Evolutionary conservation across 2,113 vertebrate species (phyloP).

Genomic region (Sinocyclocheilus maitianheensis): DNA sequence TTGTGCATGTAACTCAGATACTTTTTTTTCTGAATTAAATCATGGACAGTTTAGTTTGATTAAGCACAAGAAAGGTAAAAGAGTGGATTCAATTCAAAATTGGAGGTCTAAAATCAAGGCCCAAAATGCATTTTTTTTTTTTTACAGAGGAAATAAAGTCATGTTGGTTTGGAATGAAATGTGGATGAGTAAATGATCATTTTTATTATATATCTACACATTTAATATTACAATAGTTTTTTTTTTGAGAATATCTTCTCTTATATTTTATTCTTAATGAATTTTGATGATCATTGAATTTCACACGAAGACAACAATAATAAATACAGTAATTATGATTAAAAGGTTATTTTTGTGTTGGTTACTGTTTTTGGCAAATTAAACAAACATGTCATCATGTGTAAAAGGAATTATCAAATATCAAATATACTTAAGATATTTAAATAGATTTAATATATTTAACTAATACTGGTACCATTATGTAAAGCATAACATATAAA

Average conservation of each 20-base stretch:
- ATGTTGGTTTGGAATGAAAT: background rate
- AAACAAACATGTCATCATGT: too few species aligned
- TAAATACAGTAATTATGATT: too few species aligned
- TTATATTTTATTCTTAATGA: background rate
- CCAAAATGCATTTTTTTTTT: too few species aligned
- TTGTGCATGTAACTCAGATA: constrained; percentile 26
- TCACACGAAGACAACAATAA: background rate
- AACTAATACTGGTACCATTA: background rate
- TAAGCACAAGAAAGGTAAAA: constrained; percentile 61
- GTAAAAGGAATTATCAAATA: background rate
- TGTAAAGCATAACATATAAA: background rate
- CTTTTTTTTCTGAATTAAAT: background rate
- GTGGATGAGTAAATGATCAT: background rate
- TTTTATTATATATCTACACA: background rate
- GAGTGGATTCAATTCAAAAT: constrained; percentile 44
- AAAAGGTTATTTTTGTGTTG: background rate
- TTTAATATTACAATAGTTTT: background rate
- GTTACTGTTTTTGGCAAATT: background rate
- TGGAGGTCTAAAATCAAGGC: background rate
- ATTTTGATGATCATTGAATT: background rate
- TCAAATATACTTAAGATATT: background rate
- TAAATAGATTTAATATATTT: background rate
- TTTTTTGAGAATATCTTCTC: background rate
- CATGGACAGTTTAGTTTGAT: constrained; percentile 27
- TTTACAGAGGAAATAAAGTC: background rate